Percentiles rank a stretch among this genome's conserved stretches.
Evolutionary conservation across 2,797 vertebrate genomes (phyloP).

Genomic region (Ispidina lecontei): DNA sequence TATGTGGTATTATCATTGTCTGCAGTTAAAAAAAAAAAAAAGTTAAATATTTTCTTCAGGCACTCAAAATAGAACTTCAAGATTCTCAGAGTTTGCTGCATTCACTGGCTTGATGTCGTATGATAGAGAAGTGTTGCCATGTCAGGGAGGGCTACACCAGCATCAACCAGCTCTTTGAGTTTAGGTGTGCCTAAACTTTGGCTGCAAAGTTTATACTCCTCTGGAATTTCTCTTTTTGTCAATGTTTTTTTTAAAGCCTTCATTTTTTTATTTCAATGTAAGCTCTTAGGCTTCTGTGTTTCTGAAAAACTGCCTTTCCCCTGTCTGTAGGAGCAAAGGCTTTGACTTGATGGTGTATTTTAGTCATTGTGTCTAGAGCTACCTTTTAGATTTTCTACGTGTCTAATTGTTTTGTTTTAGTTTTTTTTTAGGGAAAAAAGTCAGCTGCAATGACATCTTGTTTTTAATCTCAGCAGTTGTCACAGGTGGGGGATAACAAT

Average conservation of each 20-base stretch:
- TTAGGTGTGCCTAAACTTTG: background rate
- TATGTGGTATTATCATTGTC: background rate
- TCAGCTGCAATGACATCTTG: background rate
- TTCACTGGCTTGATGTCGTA: background rate
- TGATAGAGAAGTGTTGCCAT: background rate
- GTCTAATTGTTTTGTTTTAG: background rate
- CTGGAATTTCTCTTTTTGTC: background rate
- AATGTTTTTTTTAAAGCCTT: background rate
- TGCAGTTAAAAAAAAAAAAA: background rate
- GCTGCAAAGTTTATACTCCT: background rate
- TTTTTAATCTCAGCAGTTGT: conserved; percentile 46
- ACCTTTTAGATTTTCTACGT: background rate
- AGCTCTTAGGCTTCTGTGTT: background rate
- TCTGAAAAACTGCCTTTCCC: background rate
- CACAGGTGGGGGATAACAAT: conserved; percentile 10
- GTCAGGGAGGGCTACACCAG: background rate
- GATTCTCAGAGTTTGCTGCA: background rate
- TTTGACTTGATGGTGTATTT: background rate
- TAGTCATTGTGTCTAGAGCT: background rate
- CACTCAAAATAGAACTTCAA: background rate
- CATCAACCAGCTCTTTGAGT: background rate
- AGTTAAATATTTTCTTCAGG: background rate
- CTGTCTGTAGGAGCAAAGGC: rapidly evolving
- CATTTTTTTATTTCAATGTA: background rate
- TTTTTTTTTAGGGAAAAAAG: background rate